Evolutionary conservation across 1,140 invertebrate species (phyloP).

Genomic region (Papilio polyxenes): DNA sequence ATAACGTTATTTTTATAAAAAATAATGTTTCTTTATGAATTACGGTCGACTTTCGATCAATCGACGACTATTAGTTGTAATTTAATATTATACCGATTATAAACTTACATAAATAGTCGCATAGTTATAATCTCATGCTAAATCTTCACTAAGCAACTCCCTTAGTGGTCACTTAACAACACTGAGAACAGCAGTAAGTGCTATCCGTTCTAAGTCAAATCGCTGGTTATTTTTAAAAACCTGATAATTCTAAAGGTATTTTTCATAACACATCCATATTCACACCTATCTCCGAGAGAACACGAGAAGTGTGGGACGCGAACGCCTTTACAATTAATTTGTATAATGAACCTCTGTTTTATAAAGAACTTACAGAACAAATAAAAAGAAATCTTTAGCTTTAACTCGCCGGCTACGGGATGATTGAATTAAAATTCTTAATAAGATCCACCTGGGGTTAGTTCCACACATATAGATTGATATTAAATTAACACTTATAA

Average conservation of each 20-base stretch:
- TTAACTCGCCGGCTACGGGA: slow-evolving; percentile 15
- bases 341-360: slow-evolving; percentile 30
- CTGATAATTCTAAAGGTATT: slow-evolving; percentile 3
- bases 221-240: background rate
- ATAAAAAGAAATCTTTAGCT: background rate
- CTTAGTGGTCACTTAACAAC: background rate
- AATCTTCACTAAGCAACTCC: background rate
- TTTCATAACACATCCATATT: slow-evolving; percentile 18
- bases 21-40: too few species aligned
- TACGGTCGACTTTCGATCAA: too few species aligned
- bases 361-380: slow-evolving; percentile 14
- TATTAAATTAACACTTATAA: background rate
- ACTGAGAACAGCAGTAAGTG: background rate
- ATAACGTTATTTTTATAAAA: too few species aligned
- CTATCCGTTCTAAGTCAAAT: background rate
- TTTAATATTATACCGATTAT: background rate
- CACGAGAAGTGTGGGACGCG: slow-evolving; percentile 40
- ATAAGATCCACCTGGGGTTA: background rate
- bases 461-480: background rate
- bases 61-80: too few species aligned
- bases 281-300: slow-evolving; percentile 37
- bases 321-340: slow-evolving; percentile 37
- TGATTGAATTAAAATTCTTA: slow-evolving; percentile 22
- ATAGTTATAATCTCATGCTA: too few species aligned
- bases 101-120: background rate